Evolutionary conservation across 2,888 invertebrate species (phyloP), one percentile per base, ranked within the genome.

Genomic region (Platypus cylindrus): DNA sequence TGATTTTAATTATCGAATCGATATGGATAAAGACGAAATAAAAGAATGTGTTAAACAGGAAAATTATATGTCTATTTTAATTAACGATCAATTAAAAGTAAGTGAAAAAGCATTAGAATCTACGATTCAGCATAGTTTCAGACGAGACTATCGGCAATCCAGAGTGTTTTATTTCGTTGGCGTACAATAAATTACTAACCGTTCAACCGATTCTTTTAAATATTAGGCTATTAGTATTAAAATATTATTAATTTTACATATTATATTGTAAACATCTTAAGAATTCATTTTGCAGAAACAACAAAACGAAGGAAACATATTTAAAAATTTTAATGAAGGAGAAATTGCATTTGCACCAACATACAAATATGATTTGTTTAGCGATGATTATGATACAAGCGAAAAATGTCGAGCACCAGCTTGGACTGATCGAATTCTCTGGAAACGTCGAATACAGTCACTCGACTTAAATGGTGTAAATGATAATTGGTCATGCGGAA

Each of bases 351-450:
- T 98, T 60, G 75, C 86, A 9, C 98, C 98, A 1, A 98, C 98
- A 0, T 98, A 98, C 62, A 99, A 98, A 59, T 98, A 98, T 58
- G 98, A 98, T 66, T 66, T 95, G 36, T 97, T 97, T 59, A 94
- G 93, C 51, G 93, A 97, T 59, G 95, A 97, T 63, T 98, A 95
- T 58, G 98, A 98, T 60, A 97, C 98, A 0, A 95, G 95, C 56
- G 98, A 99, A 59, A 98, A 98, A 63, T 80, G 82, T 55, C 73
- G 97, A 38, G 85, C 90, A 1, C 98, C 98, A 0, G 97, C 98
- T 3, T 98, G 94, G 94, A 98, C 98, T 0, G 98, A 98, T 63
- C 70, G 98, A 41, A 74, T 98, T n/a, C 65, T 98, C 37, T 97
- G 94, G 90, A 79, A 84, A 55, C 73, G 87, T 39, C 68, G 83